Base-by-base conservation (phyloP, 92 coral and sea anemone species). In the Paragorgia papillata region DNA sequence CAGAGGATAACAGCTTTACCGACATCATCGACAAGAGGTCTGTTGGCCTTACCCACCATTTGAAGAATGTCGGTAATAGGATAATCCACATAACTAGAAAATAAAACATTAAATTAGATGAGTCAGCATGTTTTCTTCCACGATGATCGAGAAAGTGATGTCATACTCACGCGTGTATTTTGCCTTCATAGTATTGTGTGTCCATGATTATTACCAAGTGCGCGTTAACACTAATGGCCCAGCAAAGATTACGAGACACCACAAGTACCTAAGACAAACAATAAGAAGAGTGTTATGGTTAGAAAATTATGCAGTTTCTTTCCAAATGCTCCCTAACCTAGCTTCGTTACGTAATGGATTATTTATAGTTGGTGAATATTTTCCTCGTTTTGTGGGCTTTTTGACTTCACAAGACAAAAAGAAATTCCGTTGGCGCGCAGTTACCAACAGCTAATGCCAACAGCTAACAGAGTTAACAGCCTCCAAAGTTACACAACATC, bases 1-100 rank as follows among this genome's bases (percentile, higher is more conserved):
- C 98, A 94, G 66, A 94, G 92, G 35, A 94, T 94, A 27, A 94
- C 98, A 33, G 97, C 98, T 70, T 94, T 94, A 6, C 98, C 98
- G 0, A 96, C 87, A 68, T 94, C 98, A 59, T 94, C 98, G 48
- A 88, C 33, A 43, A 94, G 56, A 4, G 98, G 97, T 33, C 98
- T 85, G 89, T 90, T 94, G 12, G 92, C 97, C 40, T 85, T 86
- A 26, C 98, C 97, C 41, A 94, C 88, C 98, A 94, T 91, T 57
- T 88, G 97, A 28, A 94, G 86, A 10, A 94, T 91, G 76, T 94
- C 98, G 27, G 98, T 91, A 24, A 94, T 88, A 0, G 98, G 98
- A 37, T 94, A 94, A 26, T 94, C 98, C 33, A 91, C 98, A 40
- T 94, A 94, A 43, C 70, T 58, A 54, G n/a, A n/a, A 14, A 60